Conservation (phyloP, 2,888 invertebrate genomes). For the Scaptomyza flava region DNA sequence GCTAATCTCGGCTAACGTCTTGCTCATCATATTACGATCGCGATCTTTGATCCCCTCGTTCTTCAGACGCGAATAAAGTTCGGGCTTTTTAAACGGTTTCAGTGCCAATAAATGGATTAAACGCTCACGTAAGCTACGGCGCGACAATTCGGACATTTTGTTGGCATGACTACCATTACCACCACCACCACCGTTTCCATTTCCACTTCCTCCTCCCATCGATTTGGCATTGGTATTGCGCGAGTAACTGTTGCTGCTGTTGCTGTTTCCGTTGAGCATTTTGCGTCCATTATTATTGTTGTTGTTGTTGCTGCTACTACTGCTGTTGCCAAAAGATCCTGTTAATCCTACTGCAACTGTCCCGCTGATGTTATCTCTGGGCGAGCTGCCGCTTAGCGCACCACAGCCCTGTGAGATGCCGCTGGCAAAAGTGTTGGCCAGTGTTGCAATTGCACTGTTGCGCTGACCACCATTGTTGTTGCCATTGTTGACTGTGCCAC, state of each 20-base stretch:
- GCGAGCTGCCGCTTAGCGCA: constrained; percentile 70
- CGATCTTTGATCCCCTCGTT: constrained; percentile 95
- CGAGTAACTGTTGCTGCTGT: constrained; percentile 44
- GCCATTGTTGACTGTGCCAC: constrained; percentile 71
- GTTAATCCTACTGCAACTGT: background rate
- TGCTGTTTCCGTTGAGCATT: constrained; percentile 52
- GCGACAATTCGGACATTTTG: constrained; percentile 82
- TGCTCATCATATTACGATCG: constrained; percentile 91
- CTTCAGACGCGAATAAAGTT: constrained; percentile 91
- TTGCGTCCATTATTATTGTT: constrained; percentile 53
- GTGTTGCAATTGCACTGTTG: constrained; percentile 70
- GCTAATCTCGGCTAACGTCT: constrained; percentile 92
- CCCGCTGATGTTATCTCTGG: constrained; percentile 41
- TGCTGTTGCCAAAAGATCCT: constrained; percentile 27
- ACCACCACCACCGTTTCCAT: constrained; percentile 17
- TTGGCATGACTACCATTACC: constrained; percentile 34
- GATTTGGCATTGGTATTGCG: constrained; percentile 59
- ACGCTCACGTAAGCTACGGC: constrained; percentile 90
- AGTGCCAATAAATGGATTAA: constrained; percentile 97
- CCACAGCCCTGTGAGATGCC: constrained; percentile 81
- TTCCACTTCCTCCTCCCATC: constrained; percentile 24
- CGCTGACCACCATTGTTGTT: constrained; percentile 25
- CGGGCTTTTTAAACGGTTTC: constrained; percentile 96
- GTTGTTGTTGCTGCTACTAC: constrained; percentile 19
- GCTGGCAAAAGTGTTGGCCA: constrained; percentile 81